These are phyloP conservation scores for Caprella mutica DNA, from an alignment of 2,888 invertebrate species.

Conservation along the genomic window DNA sequence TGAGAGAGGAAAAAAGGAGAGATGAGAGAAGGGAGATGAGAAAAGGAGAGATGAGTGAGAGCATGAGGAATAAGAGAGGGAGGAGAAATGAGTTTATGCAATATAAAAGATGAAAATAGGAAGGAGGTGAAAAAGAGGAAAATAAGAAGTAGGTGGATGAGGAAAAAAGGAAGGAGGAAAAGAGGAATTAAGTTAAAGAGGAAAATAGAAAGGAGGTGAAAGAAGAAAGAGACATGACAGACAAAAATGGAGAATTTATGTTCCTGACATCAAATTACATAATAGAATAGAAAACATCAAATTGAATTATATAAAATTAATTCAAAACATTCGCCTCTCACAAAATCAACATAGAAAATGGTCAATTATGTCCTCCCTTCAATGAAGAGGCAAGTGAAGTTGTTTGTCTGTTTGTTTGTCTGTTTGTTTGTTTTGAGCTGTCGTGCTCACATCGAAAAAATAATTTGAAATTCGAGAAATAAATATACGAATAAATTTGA, in stretches of 20 bases:
- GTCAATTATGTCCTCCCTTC: background rate
- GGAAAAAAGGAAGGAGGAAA: background rate
- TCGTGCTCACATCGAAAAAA: background rate
- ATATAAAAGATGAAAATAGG: too few species aligned
- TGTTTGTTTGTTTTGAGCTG: background rate
- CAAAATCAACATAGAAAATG: background rate
- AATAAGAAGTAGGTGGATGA: too few species aligned
- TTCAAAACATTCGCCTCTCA: too few species aligned
- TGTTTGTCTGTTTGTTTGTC: background rate
- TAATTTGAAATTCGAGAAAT: background rate
- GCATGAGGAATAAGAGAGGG: background rate
- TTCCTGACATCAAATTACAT: background rate
- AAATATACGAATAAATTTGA: background rate
- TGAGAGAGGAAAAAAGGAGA: background rate
- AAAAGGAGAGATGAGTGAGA: background rate
- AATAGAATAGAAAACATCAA: background rate
- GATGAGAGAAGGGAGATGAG: background rate
- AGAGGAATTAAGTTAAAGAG: background rate
- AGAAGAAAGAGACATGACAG: background rate
- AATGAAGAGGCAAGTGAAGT: background rate
- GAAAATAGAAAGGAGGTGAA: background rate
- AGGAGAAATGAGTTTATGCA: background rate
- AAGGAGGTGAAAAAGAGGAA: too few species aligned
- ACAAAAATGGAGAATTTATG: background rate
- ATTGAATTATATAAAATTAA: background rate